Conservation (phyloP, 2,888 invertebrate species). For the Caenorhabditis angaria region DNA sequence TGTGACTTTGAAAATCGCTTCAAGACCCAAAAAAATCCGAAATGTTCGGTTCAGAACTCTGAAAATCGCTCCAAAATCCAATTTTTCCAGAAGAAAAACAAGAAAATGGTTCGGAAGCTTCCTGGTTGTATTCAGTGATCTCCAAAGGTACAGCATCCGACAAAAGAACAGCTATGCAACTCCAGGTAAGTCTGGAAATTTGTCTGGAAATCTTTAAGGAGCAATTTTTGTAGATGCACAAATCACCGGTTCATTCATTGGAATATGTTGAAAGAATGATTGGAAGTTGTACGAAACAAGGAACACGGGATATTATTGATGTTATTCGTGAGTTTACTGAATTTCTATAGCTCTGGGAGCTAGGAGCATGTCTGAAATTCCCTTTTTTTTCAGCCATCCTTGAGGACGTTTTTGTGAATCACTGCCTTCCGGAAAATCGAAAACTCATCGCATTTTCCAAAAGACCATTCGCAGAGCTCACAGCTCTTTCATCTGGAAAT, state of each 20-base stretch:
- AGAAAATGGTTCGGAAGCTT: constrained; percentile 67
- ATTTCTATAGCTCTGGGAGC: not conserved
- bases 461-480: constrained; percentile 73
- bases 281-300: constrained; percentile 83
- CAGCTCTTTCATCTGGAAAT: constrained; percentile 77
- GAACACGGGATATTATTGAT: constrained; percentile 77
- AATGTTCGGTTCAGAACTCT: too few relatives aligned
- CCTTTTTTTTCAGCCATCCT: constrained; percentile 79
- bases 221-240: constrained; percentile 34
- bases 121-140: constrained; percentile 83
- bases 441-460: constrained; percentile 78
- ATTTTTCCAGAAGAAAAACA: constrained; percentile 18
- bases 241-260: constrained; percentile 79
- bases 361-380: not conserved
- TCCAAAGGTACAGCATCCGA: constrained; percentile 85
- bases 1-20: too few relatives aligned
- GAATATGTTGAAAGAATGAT: constrained; percentile 80
- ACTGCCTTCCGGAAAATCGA: constrained; percentile 77
- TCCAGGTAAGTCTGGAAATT: constrained; percentile 76
- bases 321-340: constrained; percentile 76
- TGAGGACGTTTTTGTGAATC: constrained; percentile 82
- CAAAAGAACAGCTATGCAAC: constrained; percentile 85
- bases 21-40: too few relatives aligned
- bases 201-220: not conserved
- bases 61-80: too few relatives aligned